These are phyloP conservation scores for Ormyrus nitidulus DNA, from an alignment of 2,888 invertebrate species.

Conservation along the genomic window DNA sequence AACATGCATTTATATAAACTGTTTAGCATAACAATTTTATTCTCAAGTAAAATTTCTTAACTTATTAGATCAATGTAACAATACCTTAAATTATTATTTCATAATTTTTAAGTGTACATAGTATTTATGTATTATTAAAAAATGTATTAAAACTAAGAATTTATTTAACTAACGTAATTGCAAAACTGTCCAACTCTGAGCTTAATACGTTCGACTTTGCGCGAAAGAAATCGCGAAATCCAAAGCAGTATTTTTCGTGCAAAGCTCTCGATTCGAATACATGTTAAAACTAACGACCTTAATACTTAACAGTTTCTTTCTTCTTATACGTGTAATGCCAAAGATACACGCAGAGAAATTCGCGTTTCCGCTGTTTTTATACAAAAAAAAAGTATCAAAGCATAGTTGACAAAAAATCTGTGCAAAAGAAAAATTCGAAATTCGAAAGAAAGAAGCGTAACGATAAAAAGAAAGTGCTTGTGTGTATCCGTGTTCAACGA, in stretches of 20 bases:
- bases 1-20: too few relatives aligned
- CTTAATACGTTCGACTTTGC: slow-evolving; percentile 13
- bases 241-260: not conserved
- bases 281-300: slow-evolving; percentile 6
- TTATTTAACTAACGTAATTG: not conserved
- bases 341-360: slow-evolving; percentile 50
- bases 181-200: slow-evolving; percentile 42
- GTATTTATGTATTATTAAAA: not conserved
- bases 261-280: not conserved
- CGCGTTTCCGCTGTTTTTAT: slow-evolving; percentile 27
- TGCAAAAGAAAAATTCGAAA: not conserved
- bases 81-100: not conserved
- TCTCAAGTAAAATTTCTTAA: not conserved
- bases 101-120: not conserved
- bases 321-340: slow-evolving; percentile 53
- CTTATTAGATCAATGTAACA: not conserved
- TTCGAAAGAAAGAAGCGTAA: slow-evolving; percentile 13
- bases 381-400: slow-evolving; percentile 14
- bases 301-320: slow-evolving; percentile 13
- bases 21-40: slow-evolving; percentile 6
- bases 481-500: slow-evolving; percentile 56
- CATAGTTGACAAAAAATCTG: slow-evolving; percentile 11
- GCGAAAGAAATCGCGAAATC: not conserved
- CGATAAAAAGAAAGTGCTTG: slow-evolving; percentile 16
- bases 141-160: not conserved